phyloP scores from a whole-genome alignment of 1,140 invertebrate genomes.

The Fragariocoptes setiger region DNA sequence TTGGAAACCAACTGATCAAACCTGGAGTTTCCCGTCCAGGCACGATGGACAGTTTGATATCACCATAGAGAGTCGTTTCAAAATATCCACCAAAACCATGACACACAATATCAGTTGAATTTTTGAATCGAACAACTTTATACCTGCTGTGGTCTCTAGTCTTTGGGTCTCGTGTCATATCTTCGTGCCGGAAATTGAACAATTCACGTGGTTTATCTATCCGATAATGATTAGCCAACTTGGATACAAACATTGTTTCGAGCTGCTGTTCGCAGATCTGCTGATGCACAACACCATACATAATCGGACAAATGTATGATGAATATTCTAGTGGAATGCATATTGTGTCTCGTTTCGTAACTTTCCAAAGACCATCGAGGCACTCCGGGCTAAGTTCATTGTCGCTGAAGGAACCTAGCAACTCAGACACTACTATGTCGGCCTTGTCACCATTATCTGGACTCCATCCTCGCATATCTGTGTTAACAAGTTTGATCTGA shows the following conservation, averaged over 20 bases:
- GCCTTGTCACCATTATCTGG: constrained; percentile 46
- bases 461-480: constrained; percentile 63
- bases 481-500: background rate
- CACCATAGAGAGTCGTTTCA: constrained; percentile 47
- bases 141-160: constrained; percentile 31
- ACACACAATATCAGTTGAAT: constrained; percentile 36
- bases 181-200: constrained; percentile 46
- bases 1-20: constrained; percentile 93
- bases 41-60: constrained; percentile 44
- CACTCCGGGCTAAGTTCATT: constrained; percentile 97
- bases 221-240: constrained; percentile 57
- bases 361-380: constrained; percentile 64
- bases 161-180: constrained; percentile 2
- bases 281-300: constrained; percentile 33
- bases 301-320: constrained; percentile 57
- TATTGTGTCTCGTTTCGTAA: constrained; percentile 32
- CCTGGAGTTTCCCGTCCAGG: constrained; percentile 51
- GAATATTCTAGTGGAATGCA: constrained; percentile 59
- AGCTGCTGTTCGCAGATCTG: constrained; percentile 19
- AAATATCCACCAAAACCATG: constrained; percentile 89
- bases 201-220: constrained; percentile 40
- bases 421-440: constrained; percentile 82
- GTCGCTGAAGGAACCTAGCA: constrained; percentile 88
- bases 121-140: constrained; percentile 31
- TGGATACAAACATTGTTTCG: constrained; percentile 70